Base-by-base conservation (phyloP, 2,888 invertebrate species). In the Linnaemya vulpina region DNA sequence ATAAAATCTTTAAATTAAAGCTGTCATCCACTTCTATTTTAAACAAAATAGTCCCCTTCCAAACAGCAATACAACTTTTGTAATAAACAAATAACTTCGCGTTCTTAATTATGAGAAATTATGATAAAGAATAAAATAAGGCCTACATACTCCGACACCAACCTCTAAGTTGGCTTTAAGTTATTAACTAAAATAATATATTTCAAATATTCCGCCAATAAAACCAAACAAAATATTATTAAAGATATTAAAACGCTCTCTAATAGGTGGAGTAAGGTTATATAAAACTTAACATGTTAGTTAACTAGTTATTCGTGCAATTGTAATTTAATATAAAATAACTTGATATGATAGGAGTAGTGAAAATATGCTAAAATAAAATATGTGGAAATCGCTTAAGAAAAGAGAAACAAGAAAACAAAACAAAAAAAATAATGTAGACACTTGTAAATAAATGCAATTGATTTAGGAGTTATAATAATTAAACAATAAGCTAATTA, bases 261-360 rank as follows among this genome's bases (percentile, higher is more conserved):
- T 43, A 53, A 75, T 1, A 55, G 55, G 0, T 20, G 35, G 17
- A 43, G 11, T 35, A 79, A 82, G 65, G 40, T 46, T 70, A 68
- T 85, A 38, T 38, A 86, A 86, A 86, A 60, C 35, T 65, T 74
- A 78, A 70, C 58, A 77, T 87, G 86, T 88, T 87, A 88, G 78
- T 73, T 43, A 84, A 78, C 65, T 81, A 82, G 74, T 81, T 78
- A 84, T 67, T 83, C 40, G 86, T 79, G 86, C 85, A 85, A 86
- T 86, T 84, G 78, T 76, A 60, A 82, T 79, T 67, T 55, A 53
- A 71, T 71, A 68, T 40, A 49, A 74, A 84, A 77, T 46, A 74
- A 71, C 74, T 67, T 78, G 63, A 17, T 0, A 68, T 68, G 9
- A 8, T 81, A 81, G 81, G 55, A 67, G 67, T 60, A 58, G 51